Percentiles rank a stretch among this genome's conserved stretches.
Evolutionary conservation across 2,888 invertebrate genomes (phyloP).

Genomic region (Amorpha juglandis): DNA sequence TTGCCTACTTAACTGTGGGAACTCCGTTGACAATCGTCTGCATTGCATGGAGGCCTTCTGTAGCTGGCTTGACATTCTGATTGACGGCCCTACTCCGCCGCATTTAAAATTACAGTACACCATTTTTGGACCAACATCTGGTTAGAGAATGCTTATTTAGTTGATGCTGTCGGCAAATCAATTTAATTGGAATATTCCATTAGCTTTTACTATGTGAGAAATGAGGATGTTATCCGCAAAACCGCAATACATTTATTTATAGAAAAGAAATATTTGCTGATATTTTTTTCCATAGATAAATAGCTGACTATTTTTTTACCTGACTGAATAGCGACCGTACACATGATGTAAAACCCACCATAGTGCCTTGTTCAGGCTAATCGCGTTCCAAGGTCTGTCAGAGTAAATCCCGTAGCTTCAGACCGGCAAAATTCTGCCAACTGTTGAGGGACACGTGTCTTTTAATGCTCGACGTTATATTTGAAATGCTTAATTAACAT

Average conservation of each 20-base stretch:
- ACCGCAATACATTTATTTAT: background rate
- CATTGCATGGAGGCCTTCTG: conserved; percentile 39
- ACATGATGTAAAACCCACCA: no score
- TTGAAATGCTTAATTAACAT: no score
- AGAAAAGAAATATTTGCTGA: background rate
- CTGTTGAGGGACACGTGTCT: no score
- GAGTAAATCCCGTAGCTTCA: no score
- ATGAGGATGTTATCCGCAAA: background rate
- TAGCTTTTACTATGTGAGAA: background rate
- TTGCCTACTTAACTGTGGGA: conserved; percentile 39
- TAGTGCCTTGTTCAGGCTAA: no score
- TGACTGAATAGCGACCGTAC: no score
- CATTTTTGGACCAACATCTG: conserved; percentile 37
- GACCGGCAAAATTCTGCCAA: no score
- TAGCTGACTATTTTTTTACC: no score
- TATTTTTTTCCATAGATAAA: no score
- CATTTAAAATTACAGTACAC: conserved; percentile 49
- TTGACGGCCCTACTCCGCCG: conserved; percentile 39
- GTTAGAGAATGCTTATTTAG: conserved; percentile 7
- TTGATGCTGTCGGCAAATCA: background rate
- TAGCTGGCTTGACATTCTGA: conserved; percentile 19
- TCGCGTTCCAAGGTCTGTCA: no score
- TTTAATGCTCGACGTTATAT: no score
- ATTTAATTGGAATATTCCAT: conserved; percentile 3
- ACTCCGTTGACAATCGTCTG: conserved; percentile 37